Evolutionary conservation across 2,888 invertebrate species (phyloP).

Genomic region (Caenorhabditis sinica): DNA sequence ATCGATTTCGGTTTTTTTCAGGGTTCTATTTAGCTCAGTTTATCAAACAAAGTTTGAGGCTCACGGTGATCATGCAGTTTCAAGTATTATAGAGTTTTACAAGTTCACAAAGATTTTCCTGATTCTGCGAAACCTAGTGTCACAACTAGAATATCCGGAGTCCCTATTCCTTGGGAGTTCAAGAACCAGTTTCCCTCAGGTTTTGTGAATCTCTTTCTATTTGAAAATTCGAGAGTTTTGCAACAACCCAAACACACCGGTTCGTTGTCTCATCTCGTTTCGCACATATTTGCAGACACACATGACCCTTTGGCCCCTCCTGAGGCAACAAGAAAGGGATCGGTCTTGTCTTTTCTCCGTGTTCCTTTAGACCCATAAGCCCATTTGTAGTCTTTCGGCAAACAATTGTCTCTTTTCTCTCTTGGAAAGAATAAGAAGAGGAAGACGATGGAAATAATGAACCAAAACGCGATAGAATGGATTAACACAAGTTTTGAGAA

Average conservation of each 20-base stretch:
- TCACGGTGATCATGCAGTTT: too few species aligned
- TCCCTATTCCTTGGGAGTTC: too few species aligned
- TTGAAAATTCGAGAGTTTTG: constrained; percentile 15
- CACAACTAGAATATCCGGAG: too few species aligned
- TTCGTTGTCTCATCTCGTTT: constrained; percentile 13
- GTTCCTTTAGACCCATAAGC: constrained; percentile 31
- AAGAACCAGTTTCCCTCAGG: neutral
- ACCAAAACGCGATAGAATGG: constrained; percentile 21
- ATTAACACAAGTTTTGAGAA: constrained; percentile 31
- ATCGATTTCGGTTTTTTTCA: neutral
- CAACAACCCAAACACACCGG: constrained; percentile 27
- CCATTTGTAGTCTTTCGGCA: constrained; percentile 45
- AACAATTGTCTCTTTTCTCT: constrained; percentile 40
- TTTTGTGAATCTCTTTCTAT: constrained; percentile 1
- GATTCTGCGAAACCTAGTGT: too few species aligned
- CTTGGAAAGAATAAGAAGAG: neutral
- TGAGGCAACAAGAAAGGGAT: constrained; percentile 23
- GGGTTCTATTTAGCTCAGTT: too few species aligned
- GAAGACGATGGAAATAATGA: constrained; percentile 41
- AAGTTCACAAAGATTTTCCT: too few species aligned
- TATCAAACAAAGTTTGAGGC: too few species aligned
- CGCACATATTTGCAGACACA: constrained; percentile 45
- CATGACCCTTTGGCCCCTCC: constrained; percentile 25
- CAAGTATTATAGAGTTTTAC: too few species aligned
- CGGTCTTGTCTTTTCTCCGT: constrained; percentile 2